Conservation (phyloP, 64 coral and sea anemone species). For the Montipora efflorescens region DNA sequence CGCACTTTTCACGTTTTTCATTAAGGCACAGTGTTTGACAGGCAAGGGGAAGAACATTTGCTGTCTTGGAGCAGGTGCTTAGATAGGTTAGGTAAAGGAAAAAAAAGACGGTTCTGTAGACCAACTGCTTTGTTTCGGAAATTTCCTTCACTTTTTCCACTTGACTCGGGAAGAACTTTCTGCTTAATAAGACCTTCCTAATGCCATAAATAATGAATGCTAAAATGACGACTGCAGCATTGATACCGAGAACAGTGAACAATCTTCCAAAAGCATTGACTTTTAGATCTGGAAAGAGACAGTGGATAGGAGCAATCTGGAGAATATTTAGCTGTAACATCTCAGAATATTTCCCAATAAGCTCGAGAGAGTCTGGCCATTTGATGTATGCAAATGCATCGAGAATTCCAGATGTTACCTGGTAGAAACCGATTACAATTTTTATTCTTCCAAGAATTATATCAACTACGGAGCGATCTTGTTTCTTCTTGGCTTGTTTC, state of each 20-base stretch:
- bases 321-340: slow-evolving; percentile 28
- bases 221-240: neutral
- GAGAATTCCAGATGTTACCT: slow-evolving; percentile 12
- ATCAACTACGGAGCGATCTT: slow-evolving; percentile 1
- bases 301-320: slow-evolving; percentile 36
- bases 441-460: slow-evolving; percentile 34
- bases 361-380: slow-evolving; percentile 18
- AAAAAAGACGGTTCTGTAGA: slow-evolving; percentile 1
- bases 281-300: neutral
- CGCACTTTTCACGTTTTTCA: neutral
- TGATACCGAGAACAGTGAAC: slow-evolving; percentile 16
- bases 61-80: neutral
- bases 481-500: neutral
- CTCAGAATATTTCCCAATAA: slow-evolving; percentile 26
- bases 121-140: neutral
- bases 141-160: neutral
- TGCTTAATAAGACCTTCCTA: neutral
- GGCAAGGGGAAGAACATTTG: neutral
- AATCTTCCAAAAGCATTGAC: slow-evolving; percentile 25
- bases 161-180: neutral
- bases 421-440: slow-evolving; percentile 53
- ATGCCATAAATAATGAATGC: neutral
- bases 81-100: neutral
- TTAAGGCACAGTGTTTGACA: neutral
- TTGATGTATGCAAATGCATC: slow-evolving; percentile 39